Evolutionary conservation across 2,113 vertebrate species (phyloP), one percentile per base, ranked within the genome.

Genomic region (Lontra canadensis): DNA sequence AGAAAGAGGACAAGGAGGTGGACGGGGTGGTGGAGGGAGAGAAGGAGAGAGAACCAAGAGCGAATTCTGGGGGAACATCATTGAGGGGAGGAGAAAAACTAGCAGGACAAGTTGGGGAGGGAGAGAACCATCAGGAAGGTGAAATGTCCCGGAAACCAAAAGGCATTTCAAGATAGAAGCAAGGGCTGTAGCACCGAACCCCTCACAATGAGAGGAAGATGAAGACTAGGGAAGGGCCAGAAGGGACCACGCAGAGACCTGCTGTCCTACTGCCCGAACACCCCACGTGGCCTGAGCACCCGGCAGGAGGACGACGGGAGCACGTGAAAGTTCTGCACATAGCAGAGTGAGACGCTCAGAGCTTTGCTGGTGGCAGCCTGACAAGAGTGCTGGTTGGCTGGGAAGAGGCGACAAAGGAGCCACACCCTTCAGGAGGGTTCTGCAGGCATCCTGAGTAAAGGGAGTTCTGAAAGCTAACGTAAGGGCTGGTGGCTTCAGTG

Each of bases 171-270:
- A 11, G 57, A 39, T 39, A 55, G 73, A 87, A 88, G 78, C 18
- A 34, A 23, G 0, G 7, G 44, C 2, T 0, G 6, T 18, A 2
- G 23, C 4, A 12, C 0, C 7, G 42, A 31, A 36, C 29, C 10
- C 39, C 13, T 82, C 6, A 4, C 61, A 26, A 0, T 0, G 3
- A 6, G 3, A 12, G 15, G 25, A 34, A 23, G 73, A 20, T 6
- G 39, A 23, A 17, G 55, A 1, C 42, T 18, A 42, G 47, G 36
- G 7, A 10, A 1, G 4, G 7, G 57, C 20, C 3, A 6, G 12
- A 7, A 42, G 10, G 6, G 34, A 26, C 25, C 52, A 18, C 55
- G 47, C 6, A 2, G 79, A 65, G 31, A 42, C 21, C 42, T 29
- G 67, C 14, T 25, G 0, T 26, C 47, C 42, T 4, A 2, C 1